These are phyloP conservation scores for Hydrotaea cyrtoneurina DNA, from an alignment of 2,888 invertebrate genomes.

Conservation along the genomic window DNA sequence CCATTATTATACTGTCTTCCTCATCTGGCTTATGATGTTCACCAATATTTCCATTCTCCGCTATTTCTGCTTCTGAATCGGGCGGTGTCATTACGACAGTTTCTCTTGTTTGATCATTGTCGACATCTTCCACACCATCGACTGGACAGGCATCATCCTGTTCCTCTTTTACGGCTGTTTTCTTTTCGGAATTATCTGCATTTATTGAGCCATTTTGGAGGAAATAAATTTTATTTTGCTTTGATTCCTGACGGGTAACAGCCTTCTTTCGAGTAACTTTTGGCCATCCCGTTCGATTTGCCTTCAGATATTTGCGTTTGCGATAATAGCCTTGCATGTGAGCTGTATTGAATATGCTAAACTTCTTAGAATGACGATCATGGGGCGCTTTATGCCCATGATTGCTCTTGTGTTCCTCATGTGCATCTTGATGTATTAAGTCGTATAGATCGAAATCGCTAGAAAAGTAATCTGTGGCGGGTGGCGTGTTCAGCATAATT, in stretches of 20 bases:
- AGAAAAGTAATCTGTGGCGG: conserved; percentile 77
- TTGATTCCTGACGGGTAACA: conserved; percentile 70
- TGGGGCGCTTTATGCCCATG: conserved; percentile 65
- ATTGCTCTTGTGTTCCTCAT: conserved; percentile 68
- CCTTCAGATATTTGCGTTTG: conserved; percentile 82
- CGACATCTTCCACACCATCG: conserved; percentile 44
- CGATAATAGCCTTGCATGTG: conserved; percentile 74
- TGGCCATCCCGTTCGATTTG: conserved; percentile 93
- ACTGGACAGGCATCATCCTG: conserved; percentile 66
- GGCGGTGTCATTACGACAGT: conserved; percentile 72
- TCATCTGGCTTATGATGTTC: neutral
- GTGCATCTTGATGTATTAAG: conserved; percentile 70
- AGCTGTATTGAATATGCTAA: conserved; percentile 72
- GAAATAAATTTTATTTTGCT: conserved; percentile 72
- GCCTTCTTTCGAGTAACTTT: conserved; percentile 78
- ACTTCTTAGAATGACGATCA: conserved; percentile 65
- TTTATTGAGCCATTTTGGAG: conserved; percentile 67
- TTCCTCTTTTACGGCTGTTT: conserved; percentile 66
- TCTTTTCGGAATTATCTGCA: conserved; percentile 28
- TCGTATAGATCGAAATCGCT: conserved; percentile 78
- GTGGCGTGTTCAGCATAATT: conserved; percentile 71
- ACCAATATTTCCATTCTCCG: conserved; percentile 35
- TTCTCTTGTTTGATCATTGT: conserved; percentile 54
- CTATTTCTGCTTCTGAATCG: conserved; percentile 69
- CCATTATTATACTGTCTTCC: conserved; percentile 39